Conservation (phyloP, 2,888 invertebrate genomes). For the Steinernema scapterisci region DNA sequence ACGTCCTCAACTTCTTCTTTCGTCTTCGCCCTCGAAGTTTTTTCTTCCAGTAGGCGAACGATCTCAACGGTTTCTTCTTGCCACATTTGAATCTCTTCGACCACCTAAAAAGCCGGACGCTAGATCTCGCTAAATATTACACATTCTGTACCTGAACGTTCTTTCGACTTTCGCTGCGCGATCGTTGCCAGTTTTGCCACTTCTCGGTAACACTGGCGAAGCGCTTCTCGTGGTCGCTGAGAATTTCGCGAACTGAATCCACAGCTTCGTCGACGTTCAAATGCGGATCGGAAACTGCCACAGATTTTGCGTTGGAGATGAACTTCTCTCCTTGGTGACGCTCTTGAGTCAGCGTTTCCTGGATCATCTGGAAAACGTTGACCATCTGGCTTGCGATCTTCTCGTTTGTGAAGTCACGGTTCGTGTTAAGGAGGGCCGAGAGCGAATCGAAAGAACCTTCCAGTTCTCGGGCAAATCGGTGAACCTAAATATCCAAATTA, state of each 20-base stretch:
- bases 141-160: constrained; percentile 10
- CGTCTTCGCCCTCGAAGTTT: constrained; percentile 19
- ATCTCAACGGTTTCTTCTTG: constrained; percentile 36
- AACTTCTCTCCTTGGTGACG: constrained; percentile 63
- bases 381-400: constrained; percentile 57
- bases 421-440: constrained; percentile 52
- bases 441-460: constrained; percentile 59
- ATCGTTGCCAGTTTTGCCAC: constrained; percentile 57
- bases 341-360: constrained; percentile 60
- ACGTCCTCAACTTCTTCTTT: constrained; percentile 36
- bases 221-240: constrained; percentile 54
- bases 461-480: constrained; percentile 59
- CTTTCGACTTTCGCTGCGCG: constrained; percentile 20
- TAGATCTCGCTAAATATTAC: too few relatives aligned
- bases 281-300: constrained; percentile 36
- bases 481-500: constrained; percentile 52
- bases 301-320: constrained; percentile 37
- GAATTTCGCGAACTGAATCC: constrained; percentile 51
- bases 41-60: constrained; percentile 37
- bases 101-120: too few relatives aligned
- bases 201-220: constrained; percentile 55
- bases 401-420: constrained; percentile 54
- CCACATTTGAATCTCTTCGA: constrained; percentile 34
- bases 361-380: constrained; percentile 62
- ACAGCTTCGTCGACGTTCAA: constrained; percentile 46